Percentiles rank a stretch among this genome's conserved stretches.
Conservation (phyloP, 2,113 vertebrate genomes). For the Struthio camelus region DNA sequence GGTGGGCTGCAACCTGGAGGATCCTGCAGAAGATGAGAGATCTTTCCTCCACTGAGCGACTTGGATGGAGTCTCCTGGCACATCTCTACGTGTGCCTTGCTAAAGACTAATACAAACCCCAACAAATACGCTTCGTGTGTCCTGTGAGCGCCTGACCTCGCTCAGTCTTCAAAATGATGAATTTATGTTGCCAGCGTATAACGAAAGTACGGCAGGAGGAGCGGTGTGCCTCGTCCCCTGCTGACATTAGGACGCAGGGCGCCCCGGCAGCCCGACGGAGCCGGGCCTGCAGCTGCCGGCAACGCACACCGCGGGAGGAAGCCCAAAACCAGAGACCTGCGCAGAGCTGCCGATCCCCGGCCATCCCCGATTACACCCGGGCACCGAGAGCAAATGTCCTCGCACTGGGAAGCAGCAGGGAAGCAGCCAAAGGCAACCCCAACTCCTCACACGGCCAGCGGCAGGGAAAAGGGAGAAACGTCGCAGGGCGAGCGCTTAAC, state of each 20-base stretch:
- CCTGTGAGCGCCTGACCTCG: background rate
- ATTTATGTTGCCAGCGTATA: background rate
- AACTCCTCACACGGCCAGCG: background rate
- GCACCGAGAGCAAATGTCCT: background rate
- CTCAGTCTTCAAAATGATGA: background rate
- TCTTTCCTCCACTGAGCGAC: background rate
- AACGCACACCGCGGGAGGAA: background rate
- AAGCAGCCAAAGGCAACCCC: background rate
- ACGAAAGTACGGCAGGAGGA: background rate
- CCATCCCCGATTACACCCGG: background rate
- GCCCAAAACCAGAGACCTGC: background rate
- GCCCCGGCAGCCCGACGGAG: background rate
- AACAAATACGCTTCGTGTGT: background rate
- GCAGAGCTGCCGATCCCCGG: background rate
- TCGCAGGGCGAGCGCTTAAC: background rate
- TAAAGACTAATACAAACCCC: background rate
- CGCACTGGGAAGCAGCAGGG: background rate
- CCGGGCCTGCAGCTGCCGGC: background rate
- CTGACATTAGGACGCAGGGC: background rate
- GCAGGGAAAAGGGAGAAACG: background rate
- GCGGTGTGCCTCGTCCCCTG: background rate
- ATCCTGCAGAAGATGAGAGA: background rate
- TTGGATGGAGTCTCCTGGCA: background rate
- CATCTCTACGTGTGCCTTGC: background rate
- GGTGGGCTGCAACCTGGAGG: background rate